Conservation (phyloP, 2,113 vertebrate species). For the Dasyurus viverrinus region DNA sequence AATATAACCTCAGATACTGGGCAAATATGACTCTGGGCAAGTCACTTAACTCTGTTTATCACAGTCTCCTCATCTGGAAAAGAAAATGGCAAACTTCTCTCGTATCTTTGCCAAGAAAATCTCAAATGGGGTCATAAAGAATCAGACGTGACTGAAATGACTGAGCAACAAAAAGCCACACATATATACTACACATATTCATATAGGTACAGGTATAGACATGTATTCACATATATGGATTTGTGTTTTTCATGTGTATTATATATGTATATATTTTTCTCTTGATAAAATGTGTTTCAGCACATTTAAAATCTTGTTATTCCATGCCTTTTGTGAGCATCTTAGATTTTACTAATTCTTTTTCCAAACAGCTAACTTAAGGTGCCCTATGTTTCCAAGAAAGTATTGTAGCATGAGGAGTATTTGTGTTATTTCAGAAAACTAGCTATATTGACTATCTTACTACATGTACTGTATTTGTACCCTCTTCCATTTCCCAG, state of each 20-base stretch:
- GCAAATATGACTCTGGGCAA: background rate
- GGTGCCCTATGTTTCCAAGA: conserved; percentile 4
- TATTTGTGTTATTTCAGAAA: conserved; percentile 16
- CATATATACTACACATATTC: background rate
- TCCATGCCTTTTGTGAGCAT: background rate
- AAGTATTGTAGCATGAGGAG: background rate
- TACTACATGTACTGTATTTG: background rate
- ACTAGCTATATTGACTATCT: conserved; percentile 8
- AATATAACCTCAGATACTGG: no score
- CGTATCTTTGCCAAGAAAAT: background rate
- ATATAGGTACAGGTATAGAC: background rate
- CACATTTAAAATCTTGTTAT: background rate
- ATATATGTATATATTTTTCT: background rate
- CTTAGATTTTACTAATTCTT: conserved; percentile 26
- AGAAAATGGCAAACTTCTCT: background rate
- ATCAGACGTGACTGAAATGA: background rate
- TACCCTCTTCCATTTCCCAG: background rate
- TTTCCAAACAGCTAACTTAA: background rate
- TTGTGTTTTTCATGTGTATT: background rate
- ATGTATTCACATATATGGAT: background rate
- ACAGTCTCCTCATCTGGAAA: background rate
- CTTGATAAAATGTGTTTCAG: background rate
- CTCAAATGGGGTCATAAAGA: background rate
- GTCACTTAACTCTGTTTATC: background rate
- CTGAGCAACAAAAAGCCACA: background rate